Evolutionary conservation across 2,113 vertebrate species (phyloP).

Genomic region (Pagrus major): DNA sequence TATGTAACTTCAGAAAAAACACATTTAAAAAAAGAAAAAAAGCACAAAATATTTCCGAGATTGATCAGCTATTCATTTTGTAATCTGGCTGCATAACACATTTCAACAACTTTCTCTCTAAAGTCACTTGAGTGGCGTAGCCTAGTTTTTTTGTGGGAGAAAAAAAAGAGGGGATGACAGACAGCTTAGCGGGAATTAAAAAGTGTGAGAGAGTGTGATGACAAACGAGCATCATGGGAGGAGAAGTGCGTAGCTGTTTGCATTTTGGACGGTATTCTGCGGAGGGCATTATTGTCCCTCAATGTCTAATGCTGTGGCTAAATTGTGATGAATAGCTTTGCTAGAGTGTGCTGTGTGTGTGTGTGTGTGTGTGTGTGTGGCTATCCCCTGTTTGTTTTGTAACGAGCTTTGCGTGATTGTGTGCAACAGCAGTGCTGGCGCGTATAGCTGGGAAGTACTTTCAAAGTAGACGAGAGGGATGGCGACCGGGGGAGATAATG

Average conservation of each 20-base stretch:
- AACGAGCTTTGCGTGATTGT: constrained; percentile 38
- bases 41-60: background rate
- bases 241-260: constrained; percentile 43
- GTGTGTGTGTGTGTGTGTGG: constrained; percentile 4
- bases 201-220: constrained; percentile 29
- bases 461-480: constrained; percentile 37
- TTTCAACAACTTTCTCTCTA: constrained; percentile 35
- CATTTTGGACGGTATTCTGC: constrained; percentile 38
- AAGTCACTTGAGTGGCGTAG: constrained; percentile 13
- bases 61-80: too few species aligned
- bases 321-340: constrained; percentile 75
- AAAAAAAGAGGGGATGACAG: constrained; percentile 15
- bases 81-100: constrained; percentile 15
- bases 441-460: constrained; percentile 29
- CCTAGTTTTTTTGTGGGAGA: constrained; percentile 33
- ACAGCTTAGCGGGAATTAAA: constrained; percentile 59
- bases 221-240: constrained; percentile 56
- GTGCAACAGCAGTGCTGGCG: constrained; percentile 24
- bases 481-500: constrained; percentile 47
- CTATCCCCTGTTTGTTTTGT: constrained; percentile 55
- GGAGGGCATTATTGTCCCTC: constrained; percentile 59
- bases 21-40: background rate
- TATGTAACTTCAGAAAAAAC: background rate
- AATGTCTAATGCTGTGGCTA: constrained; percentile 54
- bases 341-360: constrained; percentile 44